Evolutionary conservation across 2,797 vertebrate species (phyloP).

Genomic region (Coccyzus lansbergi): DNA sequence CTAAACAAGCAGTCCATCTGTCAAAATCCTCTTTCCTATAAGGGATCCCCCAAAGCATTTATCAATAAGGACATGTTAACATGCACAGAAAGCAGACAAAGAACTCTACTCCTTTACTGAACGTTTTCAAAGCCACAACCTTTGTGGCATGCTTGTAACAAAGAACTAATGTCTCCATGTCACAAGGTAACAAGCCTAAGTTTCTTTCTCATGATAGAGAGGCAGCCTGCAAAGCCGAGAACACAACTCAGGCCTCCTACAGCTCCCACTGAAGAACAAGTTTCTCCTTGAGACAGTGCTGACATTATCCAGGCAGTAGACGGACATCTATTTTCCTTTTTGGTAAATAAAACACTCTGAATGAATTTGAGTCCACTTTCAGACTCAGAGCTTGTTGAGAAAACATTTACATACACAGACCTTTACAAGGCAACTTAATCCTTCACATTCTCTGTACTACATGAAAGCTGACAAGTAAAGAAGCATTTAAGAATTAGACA

Average conservation of each 20-base stretch:
- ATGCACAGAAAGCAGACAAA: background rate
- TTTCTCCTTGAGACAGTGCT: background rate
- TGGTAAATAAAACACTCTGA: slow-evolving; percentile 57
- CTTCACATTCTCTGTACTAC: background rate
- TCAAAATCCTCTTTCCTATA: slow-evolving; percentile 28
- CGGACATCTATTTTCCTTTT: slow-evolving; percentile 35
- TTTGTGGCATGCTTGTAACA: background rate
- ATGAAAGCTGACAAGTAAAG: slow-evolving; percentile 13
- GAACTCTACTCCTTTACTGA: background rate
- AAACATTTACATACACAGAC: slow-evolving; percentile 35
- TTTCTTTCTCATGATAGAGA: background rate
- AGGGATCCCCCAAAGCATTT: slow-evolving; percentile 35
- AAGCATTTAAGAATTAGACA: background rate
- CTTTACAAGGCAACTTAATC: slow-evolving; percentile 32
- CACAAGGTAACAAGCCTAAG: background rate
- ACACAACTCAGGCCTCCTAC: background rate
- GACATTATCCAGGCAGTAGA: slow-evolving; percentile 58
- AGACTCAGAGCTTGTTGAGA: slow-evolving; percentile 2
- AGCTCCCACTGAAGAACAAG: background rate
- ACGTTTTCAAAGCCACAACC: slow-evolving; percentile 5
- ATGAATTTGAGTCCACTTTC: background rate
- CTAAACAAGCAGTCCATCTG: slow-evolving; percentile 44
- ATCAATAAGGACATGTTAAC: slow-evolving; percentile 45
- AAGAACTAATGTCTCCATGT: background rate
- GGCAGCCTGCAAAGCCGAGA: background rate